phyloP scores from a whole-genome alignment of 2,113 vertebrate genomes.

The Orycteropus afer region DNA sequence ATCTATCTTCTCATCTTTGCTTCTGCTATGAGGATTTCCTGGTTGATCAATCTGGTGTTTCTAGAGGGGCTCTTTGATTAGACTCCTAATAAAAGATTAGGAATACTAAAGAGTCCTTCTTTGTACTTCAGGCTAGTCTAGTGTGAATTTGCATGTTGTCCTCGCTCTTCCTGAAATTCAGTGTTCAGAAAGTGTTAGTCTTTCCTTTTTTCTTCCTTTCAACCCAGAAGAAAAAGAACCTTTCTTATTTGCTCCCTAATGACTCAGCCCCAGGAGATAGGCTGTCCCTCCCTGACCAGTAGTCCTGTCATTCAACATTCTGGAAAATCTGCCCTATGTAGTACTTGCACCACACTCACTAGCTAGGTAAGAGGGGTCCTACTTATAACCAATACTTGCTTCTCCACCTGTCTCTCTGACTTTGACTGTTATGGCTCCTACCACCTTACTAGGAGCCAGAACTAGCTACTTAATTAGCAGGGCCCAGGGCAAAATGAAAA shows the following conservation, averaged over 20 bases:
- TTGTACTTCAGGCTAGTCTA: not conserved
- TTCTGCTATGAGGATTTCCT: not conserved
- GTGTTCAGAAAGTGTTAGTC: not conserved
- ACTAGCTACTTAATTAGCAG: not conserved
- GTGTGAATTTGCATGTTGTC: not conserved
- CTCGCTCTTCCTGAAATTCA: not conserved
- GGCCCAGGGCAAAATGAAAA: not conserved
- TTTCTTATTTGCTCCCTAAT: constrained; percentile 2
- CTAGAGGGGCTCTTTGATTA: not conserved
- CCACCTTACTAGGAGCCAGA: not conserved
- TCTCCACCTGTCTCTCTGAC: not conserved
- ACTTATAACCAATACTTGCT: not conserved
- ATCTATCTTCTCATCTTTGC: not conserved
- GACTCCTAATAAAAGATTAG: not conserved
- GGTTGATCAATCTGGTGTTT: not conserved
- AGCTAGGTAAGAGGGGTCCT: not conserved
- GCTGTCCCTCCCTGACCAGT: not conserved
- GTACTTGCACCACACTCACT: not conserved
- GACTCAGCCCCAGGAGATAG: not conserved
- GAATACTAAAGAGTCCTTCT: constrained; percentile 1
- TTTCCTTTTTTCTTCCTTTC: not conserved
- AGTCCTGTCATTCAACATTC: not conserved
- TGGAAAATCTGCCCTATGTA: not conserved
- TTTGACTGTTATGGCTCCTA: not conserved
- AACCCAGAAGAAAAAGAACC: not conserved